Conservation (phyloP, 2,797 vertebrate species). For the Danio tinwini region DNA sequence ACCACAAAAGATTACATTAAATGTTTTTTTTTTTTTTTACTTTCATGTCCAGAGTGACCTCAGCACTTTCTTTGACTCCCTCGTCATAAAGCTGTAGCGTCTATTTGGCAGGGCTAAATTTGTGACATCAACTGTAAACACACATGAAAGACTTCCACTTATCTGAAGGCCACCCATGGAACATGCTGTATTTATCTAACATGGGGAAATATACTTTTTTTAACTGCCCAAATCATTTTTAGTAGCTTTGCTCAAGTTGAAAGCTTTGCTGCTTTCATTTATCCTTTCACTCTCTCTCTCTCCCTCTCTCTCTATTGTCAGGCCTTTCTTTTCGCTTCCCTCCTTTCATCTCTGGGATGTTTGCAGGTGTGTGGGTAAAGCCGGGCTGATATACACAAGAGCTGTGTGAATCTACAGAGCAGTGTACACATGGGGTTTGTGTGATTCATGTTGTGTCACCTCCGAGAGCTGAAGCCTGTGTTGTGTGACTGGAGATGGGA, state of each 20-base stretch:
- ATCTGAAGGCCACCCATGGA: conserved; percentile 47
- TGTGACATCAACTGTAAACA: conserved; percentile 47
- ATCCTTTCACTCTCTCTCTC: conserved; percentile 14
- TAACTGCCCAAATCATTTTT: conserved; percentile 29
- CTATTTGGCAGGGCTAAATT: conserved; percentile 33
- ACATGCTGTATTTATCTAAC: conserved; percentile 47
- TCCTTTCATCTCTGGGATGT: conserved; percentile 36
- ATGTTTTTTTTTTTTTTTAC: neutral
- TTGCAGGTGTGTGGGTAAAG: conserved; percentile 45
- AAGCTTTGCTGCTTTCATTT: conserved; percentile 16
- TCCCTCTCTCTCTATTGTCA: conserved; percentile 33
- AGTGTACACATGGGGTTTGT: conserved; percentile 26
- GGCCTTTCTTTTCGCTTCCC: neutral
- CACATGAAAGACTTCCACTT: conserved; percentile 41
- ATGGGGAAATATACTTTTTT: conserved; percentile 2
- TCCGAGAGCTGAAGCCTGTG: conserved; percentile 5
- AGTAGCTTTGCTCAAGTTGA: conserved; percentile 24
- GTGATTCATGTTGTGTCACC: conserved; percentile 16
- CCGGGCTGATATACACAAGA: conserved; percentile 23
- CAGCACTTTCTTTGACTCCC: neutral
- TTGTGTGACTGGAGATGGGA: conserved; percentile 23
- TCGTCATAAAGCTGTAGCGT: conserved; percentile 20
- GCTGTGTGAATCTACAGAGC: conserved; percentile 24
- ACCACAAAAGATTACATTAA: neutral
- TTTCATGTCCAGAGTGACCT: conserved; percentile 41